Conservation (phyloP, 2,113 vertebrate species). For the Pomatorhinus ruficollis region DNA sequence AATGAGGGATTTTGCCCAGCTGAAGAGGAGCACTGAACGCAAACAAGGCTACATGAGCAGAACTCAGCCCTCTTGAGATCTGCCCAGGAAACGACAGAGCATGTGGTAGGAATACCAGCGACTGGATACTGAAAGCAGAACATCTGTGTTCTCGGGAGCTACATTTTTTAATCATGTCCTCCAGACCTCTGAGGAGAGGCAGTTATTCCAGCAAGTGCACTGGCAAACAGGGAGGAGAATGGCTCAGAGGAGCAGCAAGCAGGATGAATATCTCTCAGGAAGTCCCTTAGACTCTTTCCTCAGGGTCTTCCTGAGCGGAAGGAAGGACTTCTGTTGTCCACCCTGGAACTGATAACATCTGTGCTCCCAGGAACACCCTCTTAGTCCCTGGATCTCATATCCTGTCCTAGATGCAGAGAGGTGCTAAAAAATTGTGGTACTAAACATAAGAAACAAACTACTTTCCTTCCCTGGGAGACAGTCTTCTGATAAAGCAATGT, state of each 20-base stretch:
- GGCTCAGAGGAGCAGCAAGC: not conserved
- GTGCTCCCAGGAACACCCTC: not conserved
- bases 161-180: not conserved
- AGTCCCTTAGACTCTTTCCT: not conserved
- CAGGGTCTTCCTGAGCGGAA: not conserved
- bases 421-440: not conserved
- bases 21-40: not conserved
- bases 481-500: not conserved
- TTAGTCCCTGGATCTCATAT: not conserved
- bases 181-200: not conserved
- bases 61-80: not conserved
- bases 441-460: not conserved
- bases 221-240: not conserved
- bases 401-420: not conserved
- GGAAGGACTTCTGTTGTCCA: not conserved
- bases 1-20: slow-evolving; percentile 12
- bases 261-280: not conserved
- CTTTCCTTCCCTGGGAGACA: not conserved
- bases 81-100: not conserved
- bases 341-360: not conserved
- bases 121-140: not conserved
- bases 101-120: not conserved
- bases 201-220: not conserved
- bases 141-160: not conserved
- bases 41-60: not conserved